A percentile compares a stretch with the other conserved stretches of the same genome.
phyloP scores from a whole-genome alignment of 2,888 invertebrate species.

The Ditula angustiorana region DNA sequence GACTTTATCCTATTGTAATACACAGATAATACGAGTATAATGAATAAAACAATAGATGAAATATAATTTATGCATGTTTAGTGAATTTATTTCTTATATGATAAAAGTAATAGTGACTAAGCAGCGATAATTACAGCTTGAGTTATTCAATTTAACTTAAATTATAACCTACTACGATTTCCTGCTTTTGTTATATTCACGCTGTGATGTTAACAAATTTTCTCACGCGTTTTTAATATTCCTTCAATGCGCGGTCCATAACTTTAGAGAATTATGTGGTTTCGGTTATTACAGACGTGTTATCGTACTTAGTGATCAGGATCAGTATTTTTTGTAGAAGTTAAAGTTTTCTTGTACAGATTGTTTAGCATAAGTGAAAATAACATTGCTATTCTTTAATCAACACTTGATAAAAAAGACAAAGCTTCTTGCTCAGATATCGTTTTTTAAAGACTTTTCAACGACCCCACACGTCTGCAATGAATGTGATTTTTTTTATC shows the following conservation, averaged over 20 bases:
- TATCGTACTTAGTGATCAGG: background rate
- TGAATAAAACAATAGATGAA: background rate
- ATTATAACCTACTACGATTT: slow-evolving; percentile 17
- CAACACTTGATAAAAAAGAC: too few species aligned
- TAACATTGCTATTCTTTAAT: too few species aligned
- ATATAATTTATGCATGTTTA: background rate
- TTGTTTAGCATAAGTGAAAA: background rate
- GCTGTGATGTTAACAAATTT: slow-evolving; percentile 14
- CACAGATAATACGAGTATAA: too few species aligned
- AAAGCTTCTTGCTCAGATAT: too few species aligned
- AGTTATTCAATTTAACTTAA: slow-evolving; percentile 21
- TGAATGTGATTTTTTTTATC: too few species aligned
- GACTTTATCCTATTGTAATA: too few species aligned
- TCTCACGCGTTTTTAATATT: slow-evolving; percentile 29
- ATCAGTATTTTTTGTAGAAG: background rate
- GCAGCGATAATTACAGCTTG: slow-evolving; percentile 7
- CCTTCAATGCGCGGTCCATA: slow-evolving; percentile 13
- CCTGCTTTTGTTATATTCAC: slow-evolving; percentile 25
- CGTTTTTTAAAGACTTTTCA: too few species aligned
- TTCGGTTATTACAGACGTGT: slow-evolving; percentile 11
- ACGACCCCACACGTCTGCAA: too few species aligned
- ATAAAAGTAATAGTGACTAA: slow-evolving; percentile 1
- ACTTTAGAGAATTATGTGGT: slow-evolving; percentile 27
- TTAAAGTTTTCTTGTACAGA: background rate
- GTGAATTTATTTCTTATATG: background rate